Base-by-base conservation (phyloP, 2,797 vertebrate genomes). In the Nyctibius grandis region DNA sequence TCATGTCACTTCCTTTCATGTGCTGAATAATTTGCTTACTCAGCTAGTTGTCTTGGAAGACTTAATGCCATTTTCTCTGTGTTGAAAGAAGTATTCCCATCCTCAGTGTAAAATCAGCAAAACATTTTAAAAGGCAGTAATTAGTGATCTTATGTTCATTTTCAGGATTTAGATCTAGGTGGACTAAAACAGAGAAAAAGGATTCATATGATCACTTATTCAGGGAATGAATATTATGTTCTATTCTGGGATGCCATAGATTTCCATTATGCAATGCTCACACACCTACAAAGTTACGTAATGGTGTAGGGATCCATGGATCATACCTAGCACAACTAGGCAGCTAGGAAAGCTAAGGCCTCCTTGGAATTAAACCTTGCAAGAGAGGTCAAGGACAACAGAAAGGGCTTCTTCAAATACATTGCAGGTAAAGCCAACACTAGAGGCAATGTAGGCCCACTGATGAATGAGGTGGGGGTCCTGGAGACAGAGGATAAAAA, bases 21-120 rank as follows among this genome's bases (percentile, higher is more conserved):
- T 56, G 54, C 33, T 82, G n/a, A 56, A 90, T 69, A 42, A 85
- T 93, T 76, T 91, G 40, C 57, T 96, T 91, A 68, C 80, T 93
- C 64, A 76, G 54, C 34, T 59, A 38, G n/a, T 51, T 82, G 36
- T 29, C 44, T 68, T 69, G 33, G 16, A 83, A 94, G 54, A 63
- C 67, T 85, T 73, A 80, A 57, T 83, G n/a, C 9, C 1, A 1
- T 63, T 87, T 92, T 78, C 47, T 60, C 40, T 51, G 12, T 34
- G 8, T 79, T 76, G 34, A 89, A 51, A 80, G 19, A 70, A 45
- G 4, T 38, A 60, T 76, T 36, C 20, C 48, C 28, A n/a, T 53
- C 26, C 18, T 22, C 29, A 72, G 29, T 34, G 12, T 51, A 88
- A 89, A 65, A 48, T 6, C 25, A 76, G 16, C 8, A 67, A 70